phyloP scores from a whole-genome alignment of 1,140 invertebrate genomes.

The Hylyphantes graminicola region DNA sequence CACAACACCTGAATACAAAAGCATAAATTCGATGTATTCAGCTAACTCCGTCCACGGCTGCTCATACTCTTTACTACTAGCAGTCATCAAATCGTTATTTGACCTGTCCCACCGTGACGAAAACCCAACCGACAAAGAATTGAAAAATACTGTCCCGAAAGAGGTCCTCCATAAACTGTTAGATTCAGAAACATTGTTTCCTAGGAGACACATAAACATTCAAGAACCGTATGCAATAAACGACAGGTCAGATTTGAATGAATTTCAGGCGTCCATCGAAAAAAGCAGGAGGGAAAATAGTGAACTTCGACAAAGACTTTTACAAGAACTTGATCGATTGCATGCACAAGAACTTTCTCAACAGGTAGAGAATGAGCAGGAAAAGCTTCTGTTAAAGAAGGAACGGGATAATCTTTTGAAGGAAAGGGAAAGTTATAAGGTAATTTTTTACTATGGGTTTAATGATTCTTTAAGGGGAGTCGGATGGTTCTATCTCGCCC shows the following conservation, averaged over 20 bases:
- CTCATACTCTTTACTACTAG: conserved; percentile 35
- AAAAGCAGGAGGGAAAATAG: conserved; percentile 38
- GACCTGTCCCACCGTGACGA: conserved; percentile 1
- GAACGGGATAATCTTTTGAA: conserved; percentile 15
- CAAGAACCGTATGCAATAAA: background rate
- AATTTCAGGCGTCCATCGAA: conserved; percentile 21
- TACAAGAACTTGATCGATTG: conserved; percentile 38
- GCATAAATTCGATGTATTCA: conserved; percentile 14
- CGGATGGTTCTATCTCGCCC: too few species aligned
- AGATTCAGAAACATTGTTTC: background rate
- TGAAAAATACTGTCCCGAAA: background rate
- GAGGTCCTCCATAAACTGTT: background rate
- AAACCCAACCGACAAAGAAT: background rate
- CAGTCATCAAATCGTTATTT: conserved; percentile 38
- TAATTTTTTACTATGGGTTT: conserved; percentile 1
- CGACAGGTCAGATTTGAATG: background rate
- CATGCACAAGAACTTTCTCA: conserved; percentile 19
- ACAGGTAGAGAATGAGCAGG: conserved; percentile 16
- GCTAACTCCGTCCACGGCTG: background rate
- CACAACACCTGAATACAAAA: conserved; percentile 16
- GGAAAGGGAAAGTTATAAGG: conserved; percentile 25
- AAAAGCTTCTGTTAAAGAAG: background rate
- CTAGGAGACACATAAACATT: background rate
- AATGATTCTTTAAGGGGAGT: too few species aligned
- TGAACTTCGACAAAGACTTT: conserved; percentile 20